Percentiles rank a stretch among this genome's conserved stretches.
Evolutionary conservation across 2,797 vertebrate genomes (phyloP).

Genomic region (Adrianichthys oophorus): DNA sequence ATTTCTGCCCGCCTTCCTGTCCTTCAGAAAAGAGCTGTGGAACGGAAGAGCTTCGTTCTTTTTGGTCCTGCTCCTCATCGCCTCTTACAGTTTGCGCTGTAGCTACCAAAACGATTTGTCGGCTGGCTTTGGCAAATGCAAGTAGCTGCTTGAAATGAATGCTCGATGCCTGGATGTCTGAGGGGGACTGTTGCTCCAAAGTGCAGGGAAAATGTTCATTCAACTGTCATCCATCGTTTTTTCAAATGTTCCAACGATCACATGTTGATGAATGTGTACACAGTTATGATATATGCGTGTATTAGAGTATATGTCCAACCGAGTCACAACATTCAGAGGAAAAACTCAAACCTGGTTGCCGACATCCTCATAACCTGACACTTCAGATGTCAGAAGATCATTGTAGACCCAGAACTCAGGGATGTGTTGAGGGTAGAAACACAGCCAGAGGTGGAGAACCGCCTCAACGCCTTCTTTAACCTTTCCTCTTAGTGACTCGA

Average conservation of each 20-base stretch:
- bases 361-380: slow-evolving; percentile 1
- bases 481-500: no score
- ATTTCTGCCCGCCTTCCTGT: slow-evolving; percentile 6
- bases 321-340: slow-evolving; percentile 21
- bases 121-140: slow-evolving; percentile 36
- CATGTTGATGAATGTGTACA: slow-evolving; percentile 19
- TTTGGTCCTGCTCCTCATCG: slow-evolving; percentile 28
- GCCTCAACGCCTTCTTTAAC: background rate
- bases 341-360: slow-evolving; percentile 26
- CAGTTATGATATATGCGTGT: slow-evolving; percentile 29
- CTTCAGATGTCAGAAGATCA: slow-evolving; percentile 8
- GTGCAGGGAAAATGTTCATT: slow-evolving; percentile 48
- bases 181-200: slow-evolving; percentile 40
- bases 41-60: slow-evolving; percentile 23
- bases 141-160: slow-evolving; percentile 46
- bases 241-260: slow-evolving; percentile 17
- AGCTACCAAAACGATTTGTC: slow-evolving; percentile 39
- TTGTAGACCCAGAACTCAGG: slow-evolving; percentile 22
- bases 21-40: slow-evolving; percentile 11
- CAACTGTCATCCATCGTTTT: slow-evolving; percentile 18
- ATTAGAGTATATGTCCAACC: slow-evolving; percentile 30
- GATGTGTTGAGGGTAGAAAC: slow-evolving; percentile 28
- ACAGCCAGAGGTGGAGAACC: slow-evolving; percentile 2
- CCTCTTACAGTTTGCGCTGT: slow-evolving; percentile 12
- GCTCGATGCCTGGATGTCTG: slow-evolving; percentile 38